Evolutionary conservation across 1,140 invertebrate genomes (phyloP), one percentile per base, ranked within the genome.

Genomic region (Euura lappo): DNA sequence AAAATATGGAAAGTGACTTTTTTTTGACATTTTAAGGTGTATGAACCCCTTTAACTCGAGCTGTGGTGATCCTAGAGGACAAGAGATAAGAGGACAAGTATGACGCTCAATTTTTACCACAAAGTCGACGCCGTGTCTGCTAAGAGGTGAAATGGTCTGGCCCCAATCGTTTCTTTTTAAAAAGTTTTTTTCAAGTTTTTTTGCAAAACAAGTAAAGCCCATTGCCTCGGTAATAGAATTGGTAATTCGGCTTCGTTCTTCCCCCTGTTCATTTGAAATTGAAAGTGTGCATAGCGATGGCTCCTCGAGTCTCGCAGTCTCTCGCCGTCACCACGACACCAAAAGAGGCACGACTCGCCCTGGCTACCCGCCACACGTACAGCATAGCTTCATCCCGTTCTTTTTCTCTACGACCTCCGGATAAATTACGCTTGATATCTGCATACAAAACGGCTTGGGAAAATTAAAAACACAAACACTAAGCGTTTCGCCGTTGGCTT

Each of bases 401-500:
- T 6, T 60, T 6, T n/a, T 11, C 60, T 70, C 75, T 75, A 69
- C 72, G 76, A 74, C 73, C 46, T 60, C 28, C 72, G 78, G 79
- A 80, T 82, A 81, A 82, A 82, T 82, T 81, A 81, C 80, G 75
- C 79, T 76, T 81, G 80, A 81, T 82, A 82, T 81, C 80, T 81
- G 80, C 80, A 82, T 82, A 82, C 79, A 82, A 81, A 82, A 81
- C 80, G 79, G 77, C 13, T 74, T 65, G 68, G 78, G 78, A 82
- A 82, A 82, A 82, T 82, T 81, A 82, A 82, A 82, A 82, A 80
- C 77, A 81, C 80, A 80, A 82, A 82, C 80, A 80, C 74, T 74
- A 66, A 75, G 66, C 51, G 44, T 70, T 64, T 47, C 51, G 8
- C 45, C 44, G 11, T 46, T 11, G 47, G 67, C n/a, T 45, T n/a